Evolutionary conservation across 2,797 vertebrate species (phyloP), one percentile per base, ranked within the genome.

Genomic region (Basileuterus tristriatus): DNA sequence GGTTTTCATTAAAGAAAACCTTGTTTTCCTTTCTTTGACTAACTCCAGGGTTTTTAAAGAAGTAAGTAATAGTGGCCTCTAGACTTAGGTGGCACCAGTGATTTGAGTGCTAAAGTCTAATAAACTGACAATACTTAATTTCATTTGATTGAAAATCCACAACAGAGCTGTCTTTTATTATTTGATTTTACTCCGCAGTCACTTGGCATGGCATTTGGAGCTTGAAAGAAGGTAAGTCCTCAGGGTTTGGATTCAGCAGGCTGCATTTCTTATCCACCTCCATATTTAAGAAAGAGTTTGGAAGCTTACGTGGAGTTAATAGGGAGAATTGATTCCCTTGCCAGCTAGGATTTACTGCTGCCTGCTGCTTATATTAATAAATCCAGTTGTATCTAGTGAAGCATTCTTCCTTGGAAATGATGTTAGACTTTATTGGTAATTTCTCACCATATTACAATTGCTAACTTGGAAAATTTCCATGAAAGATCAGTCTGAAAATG

Each of bases 361-460:
- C 44, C 78, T 93, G 30, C 85, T 94, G 86, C 81, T 52, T 58
- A 78, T 84, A 87, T 95, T 87, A 90, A 93, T 94, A 89, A 94
- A 87, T 43, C 24, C 24, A 4, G 34, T 56, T 90, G 58, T 85
- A 76, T 59, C 75, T 88, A 62, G 64, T 23, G 39, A 93, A 68
- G 26, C 34, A 30, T 88, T 94, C 80, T 83, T 84, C 59, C 79
- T 44, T 47, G 56, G 90, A 72, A 96, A 92, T 27, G 29, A 47
- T 15, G 22, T 80, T 89, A 69, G 76, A 82, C 39, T 77, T 93
- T 74, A 71, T 80, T 18, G 4, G 75, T 72, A 44, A 78, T 85
- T 96, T 93, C 75, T 96, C 68, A 89, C 56, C 41, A 1, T 80
- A 65, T 94, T 95, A 58, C 72, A 79, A 3, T 90, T 90, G 59